Conservation (phyloP, 30 jellyfish, hydroid and myxozoan genomes). For the Sanderia malayensis region DNA sequence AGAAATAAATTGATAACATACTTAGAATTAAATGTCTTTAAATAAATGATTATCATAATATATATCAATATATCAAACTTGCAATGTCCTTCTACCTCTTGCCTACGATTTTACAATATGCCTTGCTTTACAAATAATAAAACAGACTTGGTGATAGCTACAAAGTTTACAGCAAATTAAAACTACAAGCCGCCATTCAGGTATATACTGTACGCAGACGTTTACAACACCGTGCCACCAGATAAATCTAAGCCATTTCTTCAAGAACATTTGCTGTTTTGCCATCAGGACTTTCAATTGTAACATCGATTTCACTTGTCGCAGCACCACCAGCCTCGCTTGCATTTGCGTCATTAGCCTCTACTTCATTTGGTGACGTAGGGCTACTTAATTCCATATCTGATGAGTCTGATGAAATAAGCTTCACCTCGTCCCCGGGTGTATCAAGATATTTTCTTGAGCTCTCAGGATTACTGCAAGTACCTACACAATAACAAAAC, state of each 20-base stretch:
- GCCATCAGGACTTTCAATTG: constrained; percentile 8
- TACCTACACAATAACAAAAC: neutral
- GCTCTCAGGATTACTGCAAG: neutral
- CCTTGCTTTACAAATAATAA: too few relatives aligned
- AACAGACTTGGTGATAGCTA: too few relatives aligned
- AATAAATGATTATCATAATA: too few relatives aligned
- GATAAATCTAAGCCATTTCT: neutral
- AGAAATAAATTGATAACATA: too few relatives aligned
- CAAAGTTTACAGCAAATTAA: too few relatives aligned
- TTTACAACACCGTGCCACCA: too few relatives aligned
- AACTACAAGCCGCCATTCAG: too few relatives aligned
- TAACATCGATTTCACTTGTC: neutral
- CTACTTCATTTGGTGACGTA: neutral
- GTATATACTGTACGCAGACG: too few relatives aligned
- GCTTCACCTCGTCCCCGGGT: constrained; percentile 2
- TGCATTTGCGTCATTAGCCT: constrained; percentile 4
- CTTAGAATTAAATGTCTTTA: too few relatives aligned
- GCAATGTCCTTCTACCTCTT: too few relatives aligned
- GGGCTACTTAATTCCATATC: neutral
- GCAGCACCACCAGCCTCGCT: neutral
- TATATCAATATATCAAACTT: too few relatives aligned
- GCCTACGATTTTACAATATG: too few relatives aligned
- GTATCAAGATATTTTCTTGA: neutral
- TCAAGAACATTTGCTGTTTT: neutral
- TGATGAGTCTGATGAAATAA: neutral